Base-by-base conservation (phyloP, 2,888 invertebrate species). In the Mantis religiosa region DNA sequence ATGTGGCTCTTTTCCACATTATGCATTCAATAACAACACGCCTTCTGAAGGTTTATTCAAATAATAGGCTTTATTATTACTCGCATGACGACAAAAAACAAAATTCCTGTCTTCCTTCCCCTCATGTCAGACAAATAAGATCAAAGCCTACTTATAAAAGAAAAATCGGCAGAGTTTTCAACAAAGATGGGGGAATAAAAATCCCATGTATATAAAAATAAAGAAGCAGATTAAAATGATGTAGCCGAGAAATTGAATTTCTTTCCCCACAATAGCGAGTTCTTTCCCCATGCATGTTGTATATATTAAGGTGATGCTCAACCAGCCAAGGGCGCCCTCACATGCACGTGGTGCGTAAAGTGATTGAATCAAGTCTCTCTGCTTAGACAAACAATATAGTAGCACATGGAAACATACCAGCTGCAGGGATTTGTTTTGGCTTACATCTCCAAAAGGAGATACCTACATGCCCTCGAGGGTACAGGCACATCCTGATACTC, bases 161-260 rank as follows among this genome's bases (percentile, higher is more conserved):
- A 71, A 71, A 71, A 71, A 71, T 71, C 54, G 54, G 54, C 54
- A 71, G 54, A 71, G 54, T 71, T 71, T 71, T 71, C 30, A 25
- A 34, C n/a, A 87, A 87, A 25, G 12, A 82, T 28, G 82, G 15
- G 47, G 81, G 20, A 47, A 27, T 54, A 28, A 85, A 85, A 47
- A 85, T 85, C n/a, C 28, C 4, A 82, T 82, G 34, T 34, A 87
- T 47, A 82, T 27, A 82, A 82, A 81, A 81, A 86, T 28, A 25
- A 41, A 27, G 47, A 27, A 83, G 34, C 34, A 87, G 89, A 89
- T 89, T 89, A 89, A 89, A 89, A 89, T 84, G 89, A 83, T 87
- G 54, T 87, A 89, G 83, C 84, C 30, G 87, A 89, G 89, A 87
- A 89, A 89, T 87, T 89, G 83, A 82, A 89, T 89, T 89, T 87